Evolutionary conservation across 2,797 vertebrate species (phyloP).

Genomic region (Semotilus atromaculatus): DNA sequence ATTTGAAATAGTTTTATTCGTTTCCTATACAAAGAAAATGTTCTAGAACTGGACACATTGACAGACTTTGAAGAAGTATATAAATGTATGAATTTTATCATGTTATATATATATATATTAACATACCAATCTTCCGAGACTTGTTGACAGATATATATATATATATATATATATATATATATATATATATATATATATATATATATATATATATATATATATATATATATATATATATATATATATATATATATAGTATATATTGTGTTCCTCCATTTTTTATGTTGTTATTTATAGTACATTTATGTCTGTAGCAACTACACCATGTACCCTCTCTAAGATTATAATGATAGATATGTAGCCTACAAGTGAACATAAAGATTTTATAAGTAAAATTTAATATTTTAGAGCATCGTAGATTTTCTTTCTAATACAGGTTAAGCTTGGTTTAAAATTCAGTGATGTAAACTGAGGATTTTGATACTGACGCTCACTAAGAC

Average conservation of each 20-base stretch:
- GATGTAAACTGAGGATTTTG: neutral
- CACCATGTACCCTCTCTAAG: neutral
- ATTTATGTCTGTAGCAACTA: neutral
- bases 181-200: too few species aligned
- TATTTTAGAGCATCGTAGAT: neutral
- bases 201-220: too few species aligned
- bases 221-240: too few species aligned
- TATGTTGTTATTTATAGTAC: neutral
- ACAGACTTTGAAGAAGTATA: neutral
- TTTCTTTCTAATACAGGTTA: neutral
- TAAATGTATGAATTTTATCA: too few species aligned
- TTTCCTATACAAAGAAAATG: neutral
- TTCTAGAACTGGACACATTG: neutral
- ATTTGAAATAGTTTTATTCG: neutral
- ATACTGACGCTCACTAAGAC: neutral
- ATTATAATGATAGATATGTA: conserved; percentile 7
- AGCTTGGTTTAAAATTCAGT: neutral
- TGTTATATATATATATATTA: too few species aligned
- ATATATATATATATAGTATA: too few species aligned
- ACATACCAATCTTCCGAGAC: too few species aligned
- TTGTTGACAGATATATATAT: too few species aligned
- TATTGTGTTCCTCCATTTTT: neutral
- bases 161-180: too few species aligned
- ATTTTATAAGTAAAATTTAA: neutral
- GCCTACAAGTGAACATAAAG: neutral